phyloP scores from a whole-genome alignment of 1,140 invertebrate genomes.

The Scaptomyza hsui region DNA sequence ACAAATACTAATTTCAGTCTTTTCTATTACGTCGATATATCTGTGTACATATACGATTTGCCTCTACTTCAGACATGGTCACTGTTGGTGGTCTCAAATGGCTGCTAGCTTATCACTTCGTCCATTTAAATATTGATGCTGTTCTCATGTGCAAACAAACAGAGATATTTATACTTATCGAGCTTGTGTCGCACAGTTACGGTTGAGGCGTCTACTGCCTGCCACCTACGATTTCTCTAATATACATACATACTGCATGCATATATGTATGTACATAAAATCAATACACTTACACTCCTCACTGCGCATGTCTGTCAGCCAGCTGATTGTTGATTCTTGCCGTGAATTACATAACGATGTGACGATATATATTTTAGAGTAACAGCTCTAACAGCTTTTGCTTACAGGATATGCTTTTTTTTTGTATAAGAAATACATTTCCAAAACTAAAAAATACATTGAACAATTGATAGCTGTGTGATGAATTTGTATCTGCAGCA shows the following conservation, averaged over 20 bases:
- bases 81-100: background rate
- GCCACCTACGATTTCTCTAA: constrained; percentile 10
- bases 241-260: constrained; percentile 1
- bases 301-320: constrained; percentile 21
- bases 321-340: constrained; percentile 19
- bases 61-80: constrained; percentile 7
- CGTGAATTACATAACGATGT: background rate
- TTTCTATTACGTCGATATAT: constrained; percentile 10
- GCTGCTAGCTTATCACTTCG: constrained; percentile 27
- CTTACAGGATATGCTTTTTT: background rate
- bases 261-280: constrained; percentile 15
- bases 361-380: background rate
- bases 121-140: constrained; percentile 13
- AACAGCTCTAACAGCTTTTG: constrained; percentile 6
- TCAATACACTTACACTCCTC: constrained; percentile 7
- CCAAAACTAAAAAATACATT: too few relatives aligned
- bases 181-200: constrained; percentile 4
- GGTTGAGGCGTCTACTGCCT: background rate
- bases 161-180: background rate
- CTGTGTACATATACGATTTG: constrained; percentile 3
- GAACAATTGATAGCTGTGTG: too few relatives aligned
- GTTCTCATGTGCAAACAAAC: background rate
- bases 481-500: too few relatives aligned
- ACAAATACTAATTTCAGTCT: constrained; percentile 9
- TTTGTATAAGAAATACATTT: too few relatives aligned